Evolutionary conservation across 2,113 vertebrate species (phyloP), one percentile per base, ranked within the genome.

Genomic region (Nestor notabilis): DNA sequence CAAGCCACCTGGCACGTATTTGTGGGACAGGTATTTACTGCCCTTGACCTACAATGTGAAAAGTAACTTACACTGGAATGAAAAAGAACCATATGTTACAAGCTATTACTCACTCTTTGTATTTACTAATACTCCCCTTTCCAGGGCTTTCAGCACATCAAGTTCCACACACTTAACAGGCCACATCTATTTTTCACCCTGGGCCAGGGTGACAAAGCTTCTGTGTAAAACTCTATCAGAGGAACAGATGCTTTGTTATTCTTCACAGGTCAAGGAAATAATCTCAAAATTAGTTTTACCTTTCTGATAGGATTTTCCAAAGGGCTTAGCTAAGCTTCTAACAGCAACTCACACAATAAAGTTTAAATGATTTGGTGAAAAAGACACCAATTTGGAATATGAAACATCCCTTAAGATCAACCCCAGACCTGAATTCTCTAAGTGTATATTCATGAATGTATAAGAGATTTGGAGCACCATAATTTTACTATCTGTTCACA

Each of bases 21-120:
- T 17, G 46, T 18, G 33, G 83, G 52, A 79, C 95, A 95, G 96
- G 93, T 95, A 96, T 96, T 94, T 92, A 83, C 72, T 89, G 95
- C 88, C 88, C 68, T 84, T 94, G 89, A 89, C 87, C 87, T 87
- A 80, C 83, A 79, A 53, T 28, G 69, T 37, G 83, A 92, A 97
- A 96, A 92, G 82, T 87, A 95, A 90, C 77, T 89, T 75, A 29
- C 8, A 5, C 6, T 84, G 91, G 77, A 95, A 93, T 92, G 77
- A 89, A 78, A 89, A 56, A 61, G 82, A 90, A 9, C 61, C 19
- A 71, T n/a, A 14, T 44, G 43, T 87, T 68, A 91, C 47, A 90
- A 78, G 66, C 86, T 79, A 24, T 84, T 88, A 95, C 77, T 95
- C 83, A 87, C 77, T 89, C 80, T 50, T 93, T 11, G 0, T 76